Base-by-base conservation (phyloP, 2,113 vertebrate species). In the Pluvialis apricaria region DNA sequence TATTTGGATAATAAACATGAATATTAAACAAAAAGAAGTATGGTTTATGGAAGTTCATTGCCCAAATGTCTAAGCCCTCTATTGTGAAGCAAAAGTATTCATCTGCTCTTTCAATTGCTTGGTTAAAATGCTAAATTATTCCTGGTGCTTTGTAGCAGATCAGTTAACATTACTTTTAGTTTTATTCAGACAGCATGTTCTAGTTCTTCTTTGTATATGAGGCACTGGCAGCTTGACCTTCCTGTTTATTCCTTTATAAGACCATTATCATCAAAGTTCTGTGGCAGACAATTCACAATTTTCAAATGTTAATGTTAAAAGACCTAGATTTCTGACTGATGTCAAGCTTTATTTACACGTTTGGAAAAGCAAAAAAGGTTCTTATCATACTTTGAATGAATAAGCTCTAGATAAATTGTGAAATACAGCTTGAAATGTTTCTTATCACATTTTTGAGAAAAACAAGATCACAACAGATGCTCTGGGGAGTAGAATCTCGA, bases 51-150 rank as follows among this genome's bases (percentile, higher is more conserved):
- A 92, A 96, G 73, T 93, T 64, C 72, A 85, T 92, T 94, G 76
- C 61, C 57, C 54, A 95, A 94, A 90, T 26, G 54, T 78, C 93
- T 94, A 61, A 96, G 76, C 42, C 52, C 21, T 88, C 70, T 47
- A 95, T 86, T 96, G 57, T 84, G 68, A 94, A 90, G 89, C 77
- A 69, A 73, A 96, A 96, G 82, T 94, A 95, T 96, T 97, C 95
- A 96, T 94, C 65, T 96, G 55, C 38, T 78, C 75, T 93, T 96
- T 94, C 72, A 94, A 90, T 47, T 91, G 45, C 85, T 97, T 95
- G 96, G 91, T 96, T 98, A 92, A 97, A 94, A 97, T 95, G 89
- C 89, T 96, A 97, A 98, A 91, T 96, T 95, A 97, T 97, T 97
- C 94, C 69, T 97, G 73, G 68, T 97, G 76, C 92, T 97, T 97